These are phyloP conservation scores for Trachymyrmex septentrionalis DNA, from an alignment of 1,140 invertebrate species.

Conservation along the genomic window DNA sequence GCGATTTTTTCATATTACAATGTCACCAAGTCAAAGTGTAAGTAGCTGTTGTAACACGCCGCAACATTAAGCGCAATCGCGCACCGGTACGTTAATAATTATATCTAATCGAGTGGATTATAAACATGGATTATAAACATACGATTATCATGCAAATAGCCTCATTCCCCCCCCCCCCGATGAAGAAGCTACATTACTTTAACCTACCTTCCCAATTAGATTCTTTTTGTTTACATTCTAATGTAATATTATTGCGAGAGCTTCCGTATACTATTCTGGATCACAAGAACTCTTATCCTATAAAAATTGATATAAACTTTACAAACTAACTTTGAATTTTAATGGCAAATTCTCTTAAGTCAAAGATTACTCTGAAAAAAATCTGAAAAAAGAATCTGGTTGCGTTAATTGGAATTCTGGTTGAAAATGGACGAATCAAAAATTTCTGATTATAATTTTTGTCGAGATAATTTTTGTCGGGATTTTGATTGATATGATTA, in stretches of 20 bases:
- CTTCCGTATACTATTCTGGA: not conserved
- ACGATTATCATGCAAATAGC: slow-evolving; percentile 20
- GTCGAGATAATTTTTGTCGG: no score
- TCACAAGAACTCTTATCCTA: not conserved
- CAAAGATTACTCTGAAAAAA: not conserved
- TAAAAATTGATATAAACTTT: slow-evolving; percentile 24
- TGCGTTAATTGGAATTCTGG: no score
- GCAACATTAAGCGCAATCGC: slow-evolving; percentile 6
- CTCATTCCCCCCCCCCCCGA: not conserved
- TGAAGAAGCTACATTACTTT: slow-evolving; percentile 8
- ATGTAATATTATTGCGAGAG: not conserved
- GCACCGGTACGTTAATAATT: not conserved
- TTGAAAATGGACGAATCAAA: no score
- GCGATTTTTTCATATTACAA: not conserved
- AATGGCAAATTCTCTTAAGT: no score
- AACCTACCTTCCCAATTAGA: slow-evolving; percentile 3
- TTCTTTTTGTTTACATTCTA: slow-evolving; percentile 5
- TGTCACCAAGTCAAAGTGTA: not conserved
- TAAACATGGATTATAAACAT: not conserved
- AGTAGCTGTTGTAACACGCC: not conserved
- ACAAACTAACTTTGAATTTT: not conserved
- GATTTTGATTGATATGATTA: no score
- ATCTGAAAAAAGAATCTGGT: no score
- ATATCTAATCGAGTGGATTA: not conserved
- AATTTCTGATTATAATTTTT: no score